Evolutionary conservation across 2,797 vertebrate genomes (phyloP), one percentile per base, ranked within the genome.

Genomic region (Sebastes vulpes): DNA sequence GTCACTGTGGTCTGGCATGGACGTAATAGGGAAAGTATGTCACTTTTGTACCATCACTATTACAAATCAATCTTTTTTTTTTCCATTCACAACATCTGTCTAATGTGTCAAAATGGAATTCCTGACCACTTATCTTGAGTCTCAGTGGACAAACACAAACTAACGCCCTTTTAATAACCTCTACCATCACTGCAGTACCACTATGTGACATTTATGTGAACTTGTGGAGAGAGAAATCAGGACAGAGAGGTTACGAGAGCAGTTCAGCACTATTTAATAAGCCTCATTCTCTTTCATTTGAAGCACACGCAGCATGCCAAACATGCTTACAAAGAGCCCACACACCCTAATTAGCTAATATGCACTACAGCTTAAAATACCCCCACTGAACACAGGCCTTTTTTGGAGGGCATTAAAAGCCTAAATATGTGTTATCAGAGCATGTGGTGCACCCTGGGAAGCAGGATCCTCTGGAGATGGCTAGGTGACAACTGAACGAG

Each of bases 311-410:
- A 93, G 92, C 86, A 84, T 78, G 94, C 79, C 85, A 83, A 81
- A 86, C 78, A 87, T 82, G 84, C 87, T 77, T 71, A 92, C 90
- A 92, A 93, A 93, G 90, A 92, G 81, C 84, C 75, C 90, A 83
- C 59, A 83, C 85, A 79, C 89, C 54, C 90, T 92, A 94, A 95
- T 95, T 94, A 95, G 90, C 87, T 84, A 90, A 91, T 90, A 92
- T 85, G 86, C 76, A 80, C 84, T 70, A 79, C 79, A 76, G 90
- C 88, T 91, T 89, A 90, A 94, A 95, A 92, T 90, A 84, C 81
- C 78, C 84, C 90, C 86, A 86, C 78, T 88, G 89, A 92, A 93
- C 80, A 86, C 60, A 35, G 75, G 74, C 56, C 71, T 63, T 91
- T 89, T 85, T 90, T 79, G 61, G 67, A 66, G 59, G 82, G 79